These are phyloP conservation scores for Gavialis gangeticus DNA, from an alignment of 2,113 vertebrate species.

Conservation along the genomic window DNA sequence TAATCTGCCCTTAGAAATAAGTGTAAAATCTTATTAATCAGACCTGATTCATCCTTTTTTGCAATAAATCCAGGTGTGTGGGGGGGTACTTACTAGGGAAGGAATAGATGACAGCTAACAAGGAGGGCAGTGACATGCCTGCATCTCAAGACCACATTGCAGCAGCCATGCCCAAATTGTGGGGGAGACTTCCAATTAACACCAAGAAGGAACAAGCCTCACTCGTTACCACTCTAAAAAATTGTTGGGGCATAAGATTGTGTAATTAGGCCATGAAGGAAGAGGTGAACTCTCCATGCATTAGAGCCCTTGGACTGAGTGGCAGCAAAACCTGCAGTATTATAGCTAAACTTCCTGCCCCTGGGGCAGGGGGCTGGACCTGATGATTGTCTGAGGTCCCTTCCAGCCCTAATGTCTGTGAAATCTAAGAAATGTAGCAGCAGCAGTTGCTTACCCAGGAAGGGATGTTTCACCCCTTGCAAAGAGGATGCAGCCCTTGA, in stretches of 20 bases:
- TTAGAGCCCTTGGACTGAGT: neutral
- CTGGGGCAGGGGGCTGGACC: no score
- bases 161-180: neutral
- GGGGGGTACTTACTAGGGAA: neutral
- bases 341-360: neutral
- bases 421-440: neutral
- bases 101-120: neutral
- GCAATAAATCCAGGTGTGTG: neutral
- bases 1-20: neutral
- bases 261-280: neutral
- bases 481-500: neutral
- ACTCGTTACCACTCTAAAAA: neutral
- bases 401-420: no score
- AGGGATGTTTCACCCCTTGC: neutral
- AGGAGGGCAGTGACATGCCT: neutral
- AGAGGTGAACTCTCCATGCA: neutral
- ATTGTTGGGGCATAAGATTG: accelerated
- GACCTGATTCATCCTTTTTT: neutral
- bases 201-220: neutral
- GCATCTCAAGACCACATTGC: neutral
- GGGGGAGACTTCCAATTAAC: neutral
- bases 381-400: no score
- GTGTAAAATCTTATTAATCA: accelerated
- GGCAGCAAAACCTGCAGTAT: neutral
- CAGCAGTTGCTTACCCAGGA: accelerated